Conservation (phyloP, 30 jellyfish, hydroid and myxozoan genomes). For the Hydractinia symbiolongicarpus region DNA sequence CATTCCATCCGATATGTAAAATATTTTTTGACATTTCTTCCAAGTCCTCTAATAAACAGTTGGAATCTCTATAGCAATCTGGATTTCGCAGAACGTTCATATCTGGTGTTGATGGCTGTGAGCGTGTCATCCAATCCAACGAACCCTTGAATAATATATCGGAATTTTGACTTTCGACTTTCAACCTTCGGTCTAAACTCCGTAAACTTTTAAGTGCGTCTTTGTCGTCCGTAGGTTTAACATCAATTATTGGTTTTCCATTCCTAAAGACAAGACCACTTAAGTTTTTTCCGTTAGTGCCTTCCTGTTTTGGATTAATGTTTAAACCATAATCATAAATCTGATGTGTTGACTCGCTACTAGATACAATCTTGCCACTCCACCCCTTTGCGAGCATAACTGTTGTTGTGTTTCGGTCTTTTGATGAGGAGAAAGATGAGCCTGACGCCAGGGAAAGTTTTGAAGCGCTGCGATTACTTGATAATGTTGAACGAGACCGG, state of each 20-base stretch:
- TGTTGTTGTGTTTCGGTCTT: conserved; percentile 7
- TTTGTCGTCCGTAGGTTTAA: conserved; percentile 48
- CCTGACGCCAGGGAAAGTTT: neutral
- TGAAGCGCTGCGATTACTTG: neutral
- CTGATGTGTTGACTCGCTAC: conserved; percentile 2
- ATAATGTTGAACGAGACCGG: neutral
- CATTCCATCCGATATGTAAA: conserved; percentile 32
- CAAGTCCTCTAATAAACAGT: neutral
- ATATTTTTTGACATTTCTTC: neutral
- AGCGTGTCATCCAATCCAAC: conserved; percentile 4
- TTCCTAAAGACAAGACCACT: conserved; percentile 47
- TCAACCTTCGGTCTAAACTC: conserved; percentile 63
- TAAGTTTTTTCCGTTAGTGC: neutral
- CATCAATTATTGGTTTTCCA: conserved; percentile 52
- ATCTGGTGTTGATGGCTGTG: neutral
- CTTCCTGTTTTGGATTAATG: neutral
- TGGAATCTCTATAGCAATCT: conserved; percentile 14
- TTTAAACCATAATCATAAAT: neutral
- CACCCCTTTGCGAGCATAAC: conserved; percentile 2
- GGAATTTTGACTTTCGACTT: conserved; percentile 10
- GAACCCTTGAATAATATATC: neutral
- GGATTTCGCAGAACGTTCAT: neutral
- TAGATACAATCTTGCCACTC: conserved; percentile 19
- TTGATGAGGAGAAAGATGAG: neutral
- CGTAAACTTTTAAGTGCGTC: conserved; percentile 54